Conservation (phyloP, 2,113 vertebrate genomes). For the Polypterus bichir region DNA sequence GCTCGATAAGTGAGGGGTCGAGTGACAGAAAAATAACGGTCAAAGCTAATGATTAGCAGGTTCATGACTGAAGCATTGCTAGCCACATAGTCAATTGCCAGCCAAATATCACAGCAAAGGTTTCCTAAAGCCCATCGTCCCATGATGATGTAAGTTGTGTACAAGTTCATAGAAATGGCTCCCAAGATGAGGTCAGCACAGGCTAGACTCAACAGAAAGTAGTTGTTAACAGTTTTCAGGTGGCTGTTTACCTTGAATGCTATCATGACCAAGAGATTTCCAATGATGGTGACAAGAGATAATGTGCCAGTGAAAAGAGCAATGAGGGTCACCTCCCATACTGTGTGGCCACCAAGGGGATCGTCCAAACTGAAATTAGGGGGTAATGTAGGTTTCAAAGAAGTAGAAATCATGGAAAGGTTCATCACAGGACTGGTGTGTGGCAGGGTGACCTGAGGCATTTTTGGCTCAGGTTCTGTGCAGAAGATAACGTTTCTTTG, state of each 20-base stretch:
- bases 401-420: too few species aligned
- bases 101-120: constrained; percentile 57
- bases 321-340: constrained; percentile 52
- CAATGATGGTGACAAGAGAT: constrained; percentile 53
- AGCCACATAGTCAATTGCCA: constrained; percentile 60
- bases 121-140: constrained; percentile 52
- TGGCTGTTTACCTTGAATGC: constrained; percentile 60
- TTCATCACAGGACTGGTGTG: too few species aligned
- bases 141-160: constrained; percentile 56
- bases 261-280: constrained; percentile 57
- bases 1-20: constrained; percentile 56
- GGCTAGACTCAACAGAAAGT: constrained; percentile 62
- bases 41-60: constrained; percentile 62
- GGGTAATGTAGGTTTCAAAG: not conserved
- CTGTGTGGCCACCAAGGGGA: constrained; percentile 28
- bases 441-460: too few species aligned
- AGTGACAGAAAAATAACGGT: constrained; percentile 63
- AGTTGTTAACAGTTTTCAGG: constrained; percentile 61
- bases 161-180: constrained; percentile 62
- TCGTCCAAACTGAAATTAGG: constrained; percentile 30
- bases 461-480: too few species aligned
- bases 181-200: constrained; percentile 61
- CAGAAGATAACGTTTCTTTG: too few species aligned
- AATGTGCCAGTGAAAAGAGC: constrained; percentile 46
- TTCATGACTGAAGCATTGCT: constrained; percentile 69